These are phyloP conservation scores for Cephus pygmeus DNA, from an alignment of 2,888 invertebrate genomes.

Conservation along the genomic window DNA sequence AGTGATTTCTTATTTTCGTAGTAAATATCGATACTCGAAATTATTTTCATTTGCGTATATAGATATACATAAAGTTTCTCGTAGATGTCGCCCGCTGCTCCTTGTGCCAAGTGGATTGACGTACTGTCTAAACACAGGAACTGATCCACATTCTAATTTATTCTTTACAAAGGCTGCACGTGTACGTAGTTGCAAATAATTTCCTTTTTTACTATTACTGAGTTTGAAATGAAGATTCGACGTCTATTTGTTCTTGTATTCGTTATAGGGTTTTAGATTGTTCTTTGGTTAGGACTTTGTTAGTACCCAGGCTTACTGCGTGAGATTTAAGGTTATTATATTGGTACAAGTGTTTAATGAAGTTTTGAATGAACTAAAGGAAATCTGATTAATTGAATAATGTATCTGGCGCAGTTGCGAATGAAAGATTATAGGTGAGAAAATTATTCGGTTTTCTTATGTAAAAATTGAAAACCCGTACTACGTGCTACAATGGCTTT, in stretches of 20 bases:
- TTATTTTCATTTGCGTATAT: neutral
- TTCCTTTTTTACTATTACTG: neutral
- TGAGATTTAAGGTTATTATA: no score
- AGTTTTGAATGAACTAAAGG: neutral
- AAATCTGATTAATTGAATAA: neutral
- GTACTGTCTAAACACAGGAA: neutral
- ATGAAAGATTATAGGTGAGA: neutral
- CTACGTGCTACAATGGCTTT: neutral
- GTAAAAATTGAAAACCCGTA: neutral
- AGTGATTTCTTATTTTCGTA: neutral
- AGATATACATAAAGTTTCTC: no score
- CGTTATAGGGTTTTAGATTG: neutral
- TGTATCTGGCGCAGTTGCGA: neutral
- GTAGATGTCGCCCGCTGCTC: neutral
- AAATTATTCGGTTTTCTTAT: neutral
- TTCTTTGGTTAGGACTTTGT: neutral
- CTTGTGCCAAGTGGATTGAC: neutral
- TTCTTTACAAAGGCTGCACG: neutral
- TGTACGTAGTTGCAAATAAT: neutral
- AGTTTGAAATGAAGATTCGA: no score
- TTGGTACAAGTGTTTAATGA: no score
- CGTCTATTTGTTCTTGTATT: neutral
- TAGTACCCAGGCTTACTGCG: no score
- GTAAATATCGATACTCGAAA: neutral
- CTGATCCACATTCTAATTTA: neutral